These are phyloP conservation scores for Hystrix cristata DNA, from an alignment of 2,113 vertebrate species.

Conservation along the genomic window DNA sequence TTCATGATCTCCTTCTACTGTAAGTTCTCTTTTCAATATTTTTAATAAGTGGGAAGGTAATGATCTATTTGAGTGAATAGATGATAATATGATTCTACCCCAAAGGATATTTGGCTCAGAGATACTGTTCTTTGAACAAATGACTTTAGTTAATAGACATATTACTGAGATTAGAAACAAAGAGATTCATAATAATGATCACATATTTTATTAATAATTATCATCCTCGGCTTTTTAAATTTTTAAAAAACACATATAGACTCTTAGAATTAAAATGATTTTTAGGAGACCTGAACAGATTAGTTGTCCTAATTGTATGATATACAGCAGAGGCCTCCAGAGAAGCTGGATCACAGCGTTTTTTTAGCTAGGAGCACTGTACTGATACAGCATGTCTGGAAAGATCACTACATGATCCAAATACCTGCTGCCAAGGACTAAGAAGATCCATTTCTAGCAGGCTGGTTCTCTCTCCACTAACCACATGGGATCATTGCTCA, in stretches of 20 bases:
- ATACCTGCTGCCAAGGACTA: constrained; percentile 67
- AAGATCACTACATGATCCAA: constrained; percentile 73
- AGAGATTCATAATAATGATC: constrained; percentile 6
- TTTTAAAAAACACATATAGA: constrained; percentile 23
- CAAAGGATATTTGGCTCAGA: not conserved
- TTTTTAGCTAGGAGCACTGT: constrained; percentile 27
- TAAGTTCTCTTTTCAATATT: not conserved
- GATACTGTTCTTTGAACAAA: constrained; percentile 39
- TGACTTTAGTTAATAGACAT: constrained; percentile 45
- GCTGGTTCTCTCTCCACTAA: constrained; percentile 55
- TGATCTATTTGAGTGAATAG: not conserved
- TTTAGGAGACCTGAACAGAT: constrained; percentile 23
- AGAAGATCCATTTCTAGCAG: constrained; percentile 68
- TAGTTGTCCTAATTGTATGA: constrained; percentile 72
- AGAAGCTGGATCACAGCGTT: constrained; percentile 60
- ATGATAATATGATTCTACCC: not conserved
- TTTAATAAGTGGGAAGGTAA: not conserved
- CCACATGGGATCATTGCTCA: constrained; percentile 33
- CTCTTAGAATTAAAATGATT: constrained; percentile 63
- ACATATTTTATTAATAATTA: constrained; percentile 67
- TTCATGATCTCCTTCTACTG: not conserved
- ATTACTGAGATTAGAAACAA: constrained; percentile 37
- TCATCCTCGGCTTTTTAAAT: constrained; percentile 57
- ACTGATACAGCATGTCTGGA: not conserved
- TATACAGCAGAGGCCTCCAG: constrained; percentile 52